Conservation (phyloP, 2,888 invertebrate species). For the Marronus borbonicus region DNA sequence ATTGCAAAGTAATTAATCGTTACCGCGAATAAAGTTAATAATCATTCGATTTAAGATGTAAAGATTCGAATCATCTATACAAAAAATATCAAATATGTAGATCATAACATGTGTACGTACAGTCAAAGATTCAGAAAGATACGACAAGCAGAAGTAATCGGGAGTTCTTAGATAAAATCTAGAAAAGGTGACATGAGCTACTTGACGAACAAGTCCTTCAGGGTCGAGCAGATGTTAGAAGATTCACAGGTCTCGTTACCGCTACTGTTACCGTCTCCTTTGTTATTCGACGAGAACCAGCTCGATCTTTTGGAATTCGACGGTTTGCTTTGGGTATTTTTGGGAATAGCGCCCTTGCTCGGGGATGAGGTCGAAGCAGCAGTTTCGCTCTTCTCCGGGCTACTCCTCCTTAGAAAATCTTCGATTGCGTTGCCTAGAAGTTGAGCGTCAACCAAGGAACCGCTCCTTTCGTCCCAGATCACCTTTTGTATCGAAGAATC, state of each 20-base stretch:
- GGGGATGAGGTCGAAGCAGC: slow-evolving; percentile 55
- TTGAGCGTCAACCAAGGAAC: slow-evolving; percentile 85
- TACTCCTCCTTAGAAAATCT: slow-evolving; percentile 81
- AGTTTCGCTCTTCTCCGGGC: slow-evolving; percentile 69
- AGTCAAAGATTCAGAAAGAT: not conserved
- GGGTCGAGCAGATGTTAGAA: slow-evolving; percentile 83
- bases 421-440: slow-evolving; percentile 88
- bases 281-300: slow-evolving; percentile 74
- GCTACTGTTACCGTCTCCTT: slow-evolving; percentile 75
- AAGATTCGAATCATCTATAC: too few relatives aligned
- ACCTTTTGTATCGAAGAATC: slow-evolving; percentile 70
- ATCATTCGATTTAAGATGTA: too few relatives aligned
- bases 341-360: slow-evolving; percentile 69
- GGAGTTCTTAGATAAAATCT: slow-evolving; percentile 47
- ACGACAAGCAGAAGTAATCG: not conserved
- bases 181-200: slow-evolving; percentile 68
- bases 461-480: slow-evolving; percentile 83
- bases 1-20: too few relatives aligned
- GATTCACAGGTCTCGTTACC: slow-evolving; percentile 81
- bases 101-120: slow-evolving; percentile 15
- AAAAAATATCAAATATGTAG: not conserved
- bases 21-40: too few relatives aligned
- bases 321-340: slow-evolving; percentile 63
- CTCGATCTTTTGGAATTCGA: slow-evolving; percentile 63
- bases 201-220: slow-evolving; percentile 91